phyloP scores from a whole-genome alignment of 2,113 vertebrate genomes.

The Terrapene triunguis region DNA sequence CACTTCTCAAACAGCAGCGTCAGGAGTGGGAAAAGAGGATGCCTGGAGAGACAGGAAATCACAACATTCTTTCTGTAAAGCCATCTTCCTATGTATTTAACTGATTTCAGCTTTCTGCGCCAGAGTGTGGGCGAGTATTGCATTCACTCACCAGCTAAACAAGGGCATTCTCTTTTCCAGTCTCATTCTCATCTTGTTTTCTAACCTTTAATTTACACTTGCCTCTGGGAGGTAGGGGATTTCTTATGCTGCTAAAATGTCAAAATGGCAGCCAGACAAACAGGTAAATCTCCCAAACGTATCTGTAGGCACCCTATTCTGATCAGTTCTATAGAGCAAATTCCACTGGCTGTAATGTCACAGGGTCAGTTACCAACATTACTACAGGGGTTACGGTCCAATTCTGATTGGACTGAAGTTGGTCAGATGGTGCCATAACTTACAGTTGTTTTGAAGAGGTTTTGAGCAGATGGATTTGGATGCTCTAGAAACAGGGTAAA shows the following conservation, averaged over 20 bases:
- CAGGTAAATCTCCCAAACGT: background rate
- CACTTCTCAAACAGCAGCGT: conserved; percentile 98
- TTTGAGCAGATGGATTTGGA: background rate
- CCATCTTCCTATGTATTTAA: background rate
- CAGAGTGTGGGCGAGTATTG: too few relatives aligned
- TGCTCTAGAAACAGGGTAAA: background rate
- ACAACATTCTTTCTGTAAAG: background rate
- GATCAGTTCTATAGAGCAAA: background rate
- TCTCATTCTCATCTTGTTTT: background rate
- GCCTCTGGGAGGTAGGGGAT: background rate
- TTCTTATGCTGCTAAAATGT: background rate
- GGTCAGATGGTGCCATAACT: background rate
- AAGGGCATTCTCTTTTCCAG: background rate
- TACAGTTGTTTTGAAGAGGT: background rate
- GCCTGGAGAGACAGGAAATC: conserved; percentile 80
- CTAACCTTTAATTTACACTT: background rate
- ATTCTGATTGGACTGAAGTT: background rate
- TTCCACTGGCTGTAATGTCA: background rate
- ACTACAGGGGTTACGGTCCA: background rate
- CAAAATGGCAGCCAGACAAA: background rate
- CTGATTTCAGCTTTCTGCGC: background rate
- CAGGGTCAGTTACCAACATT: background rate
- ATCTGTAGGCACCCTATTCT: background rate
- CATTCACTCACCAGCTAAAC: background rate
- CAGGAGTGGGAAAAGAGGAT: conserved; percentile 96